A percentile compares a stretch with the other conserved stretches of the same genome.
Evolutionary conservation across 1,140 invertebrate genomes (phyloP).

Genomic region (Mycetomoellerius zeteki): DNA sequence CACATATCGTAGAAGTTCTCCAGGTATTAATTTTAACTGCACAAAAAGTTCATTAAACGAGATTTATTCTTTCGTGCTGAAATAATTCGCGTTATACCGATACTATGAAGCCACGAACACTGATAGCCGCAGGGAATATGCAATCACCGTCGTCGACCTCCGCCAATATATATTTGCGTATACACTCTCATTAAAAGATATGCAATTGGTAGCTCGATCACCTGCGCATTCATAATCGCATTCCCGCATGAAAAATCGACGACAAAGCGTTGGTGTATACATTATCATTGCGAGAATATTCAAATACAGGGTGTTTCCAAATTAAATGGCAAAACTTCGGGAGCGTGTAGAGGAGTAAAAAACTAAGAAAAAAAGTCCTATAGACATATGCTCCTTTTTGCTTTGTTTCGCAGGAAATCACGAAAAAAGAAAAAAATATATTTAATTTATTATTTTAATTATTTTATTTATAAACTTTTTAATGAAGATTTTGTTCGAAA

Average conservation of each 20-base stretch:
- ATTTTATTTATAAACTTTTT: too few species aligned
- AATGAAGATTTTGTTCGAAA: too few species aligned
- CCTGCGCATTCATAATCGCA: constrained; percentile 38
- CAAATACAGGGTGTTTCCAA: too few species aligned
- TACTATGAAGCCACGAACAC: neutral
- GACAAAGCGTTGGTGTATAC: neutral
- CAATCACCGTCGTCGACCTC: constrained; percentile 28
- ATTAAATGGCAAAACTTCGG: too few species aligned
- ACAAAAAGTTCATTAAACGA: constrained; percentile 12
- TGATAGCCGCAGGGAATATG: constrained; percentile 4
- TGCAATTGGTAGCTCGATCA: constrained; percentile 31
- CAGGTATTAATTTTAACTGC: neutral
- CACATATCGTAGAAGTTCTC: neutral
- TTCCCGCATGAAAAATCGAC: constrained; percentile 34
- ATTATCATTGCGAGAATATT: constrained; percentile 13
- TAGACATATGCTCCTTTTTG: too few species aligned
- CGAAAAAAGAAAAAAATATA: too few species aligned
- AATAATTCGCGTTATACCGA: constrained; percentile 1
- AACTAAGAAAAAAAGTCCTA: too few species aligned
- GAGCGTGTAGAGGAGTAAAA: too few species aligned
- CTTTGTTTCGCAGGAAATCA: too few species aligned
- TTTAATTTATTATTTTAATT: too few species aligned
- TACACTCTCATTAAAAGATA: constrained; percentile 49
- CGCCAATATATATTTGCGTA: constrained; percentile 42
- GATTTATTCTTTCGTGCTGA: neutral